phyloP scores from a whole-genome alignment of 2,888 invertebrate species.

The Cantharis rustica region DNA sequence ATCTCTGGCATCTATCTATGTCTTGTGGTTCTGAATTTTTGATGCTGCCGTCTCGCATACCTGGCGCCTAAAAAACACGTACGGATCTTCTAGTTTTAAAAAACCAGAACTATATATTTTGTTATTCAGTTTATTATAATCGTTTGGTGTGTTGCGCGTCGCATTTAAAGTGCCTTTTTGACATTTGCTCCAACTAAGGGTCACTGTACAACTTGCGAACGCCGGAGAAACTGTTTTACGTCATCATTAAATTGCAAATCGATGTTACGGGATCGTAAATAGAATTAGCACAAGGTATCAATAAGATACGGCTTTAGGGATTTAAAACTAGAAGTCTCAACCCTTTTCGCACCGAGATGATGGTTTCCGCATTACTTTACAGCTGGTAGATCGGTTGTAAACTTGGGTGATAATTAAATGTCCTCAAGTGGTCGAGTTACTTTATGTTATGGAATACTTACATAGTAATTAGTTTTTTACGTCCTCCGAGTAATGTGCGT shows the following conservation, averaged over 20 bases:
- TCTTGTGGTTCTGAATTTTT: conserved; percentile 32
- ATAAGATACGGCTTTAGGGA: not conserved
- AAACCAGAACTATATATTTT: conserved; percentile 21
- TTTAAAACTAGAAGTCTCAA: not conserved
- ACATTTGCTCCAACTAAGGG: not conserved
- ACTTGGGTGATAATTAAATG: not conserved
- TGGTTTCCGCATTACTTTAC: not conserved
- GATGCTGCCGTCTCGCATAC: conserved; percentile 32
- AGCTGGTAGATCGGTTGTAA: not conserved
- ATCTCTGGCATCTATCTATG: conserved; percentile 34
- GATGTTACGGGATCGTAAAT: not conserved
- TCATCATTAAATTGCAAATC: not conserved
- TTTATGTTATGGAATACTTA: not conserved
- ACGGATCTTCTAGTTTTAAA: conserved; percentile 12
- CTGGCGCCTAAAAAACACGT: conserved; percentile 26
- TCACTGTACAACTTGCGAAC: not conserved
- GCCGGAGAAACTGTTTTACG: not conserved
- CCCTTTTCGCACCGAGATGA: not conserved
- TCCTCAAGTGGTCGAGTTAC: not conserved
- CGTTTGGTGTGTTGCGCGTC: conserved; percentile 6
- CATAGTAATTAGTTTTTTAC: not conserved
- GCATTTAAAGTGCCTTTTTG: conserved; percentile 8
- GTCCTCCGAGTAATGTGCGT: not conserved
- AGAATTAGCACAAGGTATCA: not conserved
- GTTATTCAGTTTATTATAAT: conserved; percentile 19